Evolutionary conservation across 2,797 vertebrate species (phyloP).

Genomic region (Serranus cabrilla): DNA sequence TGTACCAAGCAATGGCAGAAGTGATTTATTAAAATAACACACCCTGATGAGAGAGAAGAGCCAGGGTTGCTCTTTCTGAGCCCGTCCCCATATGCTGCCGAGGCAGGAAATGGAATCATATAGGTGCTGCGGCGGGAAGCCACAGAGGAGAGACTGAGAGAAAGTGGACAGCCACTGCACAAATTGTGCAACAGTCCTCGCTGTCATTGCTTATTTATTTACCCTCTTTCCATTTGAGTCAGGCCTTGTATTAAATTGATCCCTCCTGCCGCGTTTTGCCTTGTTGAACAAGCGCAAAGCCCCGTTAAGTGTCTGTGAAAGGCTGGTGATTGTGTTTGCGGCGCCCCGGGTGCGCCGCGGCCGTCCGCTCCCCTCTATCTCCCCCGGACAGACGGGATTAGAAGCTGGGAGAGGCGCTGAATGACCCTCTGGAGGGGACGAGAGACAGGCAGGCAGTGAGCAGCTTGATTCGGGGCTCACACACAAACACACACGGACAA

Average conservation of each 20-base stretch:
- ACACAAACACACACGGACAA: not conserved
- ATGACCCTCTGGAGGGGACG: constrained; percentile 75
- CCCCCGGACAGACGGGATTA: constrained; percentile 85
- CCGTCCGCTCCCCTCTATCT: constrained; percentile 80
- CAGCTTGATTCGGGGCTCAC: constrained; percentile 58
- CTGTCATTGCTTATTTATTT: constrained; percentile 84
- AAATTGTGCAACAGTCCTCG: constrained; percentile 75
- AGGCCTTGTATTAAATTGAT: constrained; percentile 81
- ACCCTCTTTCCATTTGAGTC: constrained; percentile 80
- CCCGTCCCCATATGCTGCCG: constrained; percentile 50
- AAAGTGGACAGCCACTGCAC: constrained; percentile 72
- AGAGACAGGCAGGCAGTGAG: constrained; percentile 67
- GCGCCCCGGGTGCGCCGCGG: constrained; percentile 72
- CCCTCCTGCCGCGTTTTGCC: constrained; percentile 82
- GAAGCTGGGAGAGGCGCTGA: constrained; percentile 79
- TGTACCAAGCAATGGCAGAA: constrained; percentile 67
- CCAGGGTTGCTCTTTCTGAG: constrained; percentile 56
- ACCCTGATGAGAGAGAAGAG: constrained; percentile 63
- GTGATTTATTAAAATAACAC: constrained; percentile 80
- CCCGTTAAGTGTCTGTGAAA: constrained; percentile 83
- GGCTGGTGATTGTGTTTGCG: constrained; percentile 82
- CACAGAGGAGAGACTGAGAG: constrained; percentile 46
- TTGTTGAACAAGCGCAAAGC: constrained; percentile 85
- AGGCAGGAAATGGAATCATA: constrained; percentile 62
- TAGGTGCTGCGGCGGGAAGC: constrained; percentile 45